Conservation (phyloP, 1,140 invertebrate genomes). For the Archegozetes longisetosus region DNA sequence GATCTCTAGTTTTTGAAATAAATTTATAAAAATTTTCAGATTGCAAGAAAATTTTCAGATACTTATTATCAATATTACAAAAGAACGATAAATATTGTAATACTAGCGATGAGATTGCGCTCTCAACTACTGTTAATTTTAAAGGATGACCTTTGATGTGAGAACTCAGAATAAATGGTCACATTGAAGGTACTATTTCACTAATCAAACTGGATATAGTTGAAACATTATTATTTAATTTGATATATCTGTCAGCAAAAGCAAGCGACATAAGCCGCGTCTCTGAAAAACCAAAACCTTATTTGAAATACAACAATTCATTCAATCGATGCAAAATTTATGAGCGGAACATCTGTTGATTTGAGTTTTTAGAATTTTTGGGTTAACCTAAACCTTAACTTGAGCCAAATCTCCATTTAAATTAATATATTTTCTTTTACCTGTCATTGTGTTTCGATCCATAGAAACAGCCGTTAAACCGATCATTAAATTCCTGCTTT, state of each 20-base stretch:
- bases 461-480: neutral
- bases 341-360: too few species aligned
- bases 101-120: neutral
- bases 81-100: neutral
- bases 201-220: neutral
- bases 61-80: too few species aligned
- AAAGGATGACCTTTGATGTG: neutral
- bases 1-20: too few species aligned
- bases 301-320: too few species aligned
- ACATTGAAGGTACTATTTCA: neutral
- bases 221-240: neutral
- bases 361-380: too few species aligned
- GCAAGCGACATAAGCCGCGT: neutral
- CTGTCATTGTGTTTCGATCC: too few species aligned
- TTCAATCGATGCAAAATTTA: too few species aligned
- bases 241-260: neutral
- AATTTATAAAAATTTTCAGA: too few species aligned
- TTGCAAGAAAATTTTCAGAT: too few species aligned
- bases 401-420: too few species aligned
- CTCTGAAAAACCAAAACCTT: neutral
- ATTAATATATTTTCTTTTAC: too few species aligned
- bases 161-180: neutral
- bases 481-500: neutral
- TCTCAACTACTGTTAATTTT: neutral
- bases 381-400: too few species aligned